Evolutionary conservation across 2,113 vertebrate species (phyloP).

Genomic region (Mastomys coucha): DNA sequence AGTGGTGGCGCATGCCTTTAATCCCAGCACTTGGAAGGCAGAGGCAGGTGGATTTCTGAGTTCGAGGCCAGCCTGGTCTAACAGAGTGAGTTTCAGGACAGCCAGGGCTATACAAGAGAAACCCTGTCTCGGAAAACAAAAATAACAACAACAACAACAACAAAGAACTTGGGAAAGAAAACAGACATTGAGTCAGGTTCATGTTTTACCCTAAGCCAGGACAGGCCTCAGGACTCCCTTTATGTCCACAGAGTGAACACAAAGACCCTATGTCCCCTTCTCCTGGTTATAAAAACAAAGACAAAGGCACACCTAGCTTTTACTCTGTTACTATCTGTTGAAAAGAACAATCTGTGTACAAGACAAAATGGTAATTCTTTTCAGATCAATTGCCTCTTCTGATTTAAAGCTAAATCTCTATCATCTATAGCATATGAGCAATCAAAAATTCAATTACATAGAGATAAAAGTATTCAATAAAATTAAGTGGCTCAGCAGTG

Average conservation of each 20-base stretch:
- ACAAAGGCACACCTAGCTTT: background rate
- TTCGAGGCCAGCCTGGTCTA: no score
- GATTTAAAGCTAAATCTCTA: background rate
- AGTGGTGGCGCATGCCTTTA: no score
- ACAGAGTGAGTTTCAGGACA: no score
- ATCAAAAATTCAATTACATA: background rate
- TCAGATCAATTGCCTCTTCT: background rate
- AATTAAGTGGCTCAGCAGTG: background rate
- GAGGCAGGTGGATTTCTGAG: no score
- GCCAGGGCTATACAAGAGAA: no score
- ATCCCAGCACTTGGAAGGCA: no score
- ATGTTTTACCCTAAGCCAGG: background rate
- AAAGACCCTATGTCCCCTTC: background rate
- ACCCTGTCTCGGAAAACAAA: no score
- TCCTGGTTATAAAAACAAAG: background rate
- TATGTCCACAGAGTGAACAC: background rate
- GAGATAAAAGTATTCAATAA: constrained; percentile 26
- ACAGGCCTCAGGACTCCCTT: background rate
- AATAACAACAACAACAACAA: no score
- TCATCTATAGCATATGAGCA: background rate
- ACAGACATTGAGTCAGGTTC: constrained; percentile 22
- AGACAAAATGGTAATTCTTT: background rate
- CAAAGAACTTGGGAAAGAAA: constrained; percentile 28
- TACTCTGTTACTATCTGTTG: background rate
- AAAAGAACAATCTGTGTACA: background rate